A percentile compares a stretch with the other conserved stretches of the same genome.
Conservation (phyloP, 2,797 vertebrate species). For the Myoxocephalus aenaeus region DNA sequence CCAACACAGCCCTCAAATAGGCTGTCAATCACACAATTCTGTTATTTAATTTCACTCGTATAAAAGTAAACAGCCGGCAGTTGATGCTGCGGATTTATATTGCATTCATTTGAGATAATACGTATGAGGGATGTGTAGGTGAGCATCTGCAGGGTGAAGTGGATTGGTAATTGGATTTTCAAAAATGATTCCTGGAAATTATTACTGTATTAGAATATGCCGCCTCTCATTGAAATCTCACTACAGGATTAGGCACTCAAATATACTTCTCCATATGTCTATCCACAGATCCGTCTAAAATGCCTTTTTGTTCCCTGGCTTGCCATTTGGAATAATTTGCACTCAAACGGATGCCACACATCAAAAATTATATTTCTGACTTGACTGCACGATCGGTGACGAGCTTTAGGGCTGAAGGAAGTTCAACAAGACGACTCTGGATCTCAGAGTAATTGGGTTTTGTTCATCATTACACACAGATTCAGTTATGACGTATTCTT, state of each 20-base stretch:
- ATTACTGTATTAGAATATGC: slow-evolving; percentile 19
- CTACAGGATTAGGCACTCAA: slow-evolving; percentile 6
- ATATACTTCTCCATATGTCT: neutral
- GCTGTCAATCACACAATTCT: slow-evolving; percentile 14
- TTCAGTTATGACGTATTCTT: slow-evolving; percentile 7
- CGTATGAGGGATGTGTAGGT: slow-evolving; percentile 17
- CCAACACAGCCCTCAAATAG: neutral
- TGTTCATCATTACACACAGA: slow-evolving; percentile 31
- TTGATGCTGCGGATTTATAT: slow-evolving; percentile 42
- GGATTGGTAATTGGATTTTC: slow-evolving; percentile 49
- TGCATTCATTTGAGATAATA: slow-evolving; percentile 35
- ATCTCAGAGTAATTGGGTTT: slow-evolving; percentile 39
- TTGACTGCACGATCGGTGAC: slow-evolving; percentile 48
- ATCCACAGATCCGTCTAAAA: slow-evolving; percentile 13
- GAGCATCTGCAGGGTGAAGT: slow-evolving; percentile 47
- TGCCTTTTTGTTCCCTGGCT: slow-evolving; percentile 29
- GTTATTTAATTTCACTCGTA: slow-evolving; percentile 39
- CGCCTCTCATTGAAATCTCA: slow-evolving; percentile 20
- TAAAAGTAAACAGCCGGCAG: slow-evolving; percentile 42
- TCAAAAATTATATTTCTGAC: slow-evolving; percentile 55
- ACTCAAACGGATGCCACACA: slow-evolving; percentile 53
- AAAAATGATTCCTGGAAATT: slow-evolving; percentile 46
- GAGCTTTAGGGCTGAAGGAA: slow-evolving; percentile 24
- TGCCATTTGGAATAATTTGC: slow-evolving; percentile 62
- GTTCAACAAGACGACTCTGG: slow-evolving; percentile 27